Evolutionary conservation across 2,113 vertebrate genomes (phyloP), one percentile per base, ranked within the genome.

Genomic region (Solenodon paradoxus): DNA sequence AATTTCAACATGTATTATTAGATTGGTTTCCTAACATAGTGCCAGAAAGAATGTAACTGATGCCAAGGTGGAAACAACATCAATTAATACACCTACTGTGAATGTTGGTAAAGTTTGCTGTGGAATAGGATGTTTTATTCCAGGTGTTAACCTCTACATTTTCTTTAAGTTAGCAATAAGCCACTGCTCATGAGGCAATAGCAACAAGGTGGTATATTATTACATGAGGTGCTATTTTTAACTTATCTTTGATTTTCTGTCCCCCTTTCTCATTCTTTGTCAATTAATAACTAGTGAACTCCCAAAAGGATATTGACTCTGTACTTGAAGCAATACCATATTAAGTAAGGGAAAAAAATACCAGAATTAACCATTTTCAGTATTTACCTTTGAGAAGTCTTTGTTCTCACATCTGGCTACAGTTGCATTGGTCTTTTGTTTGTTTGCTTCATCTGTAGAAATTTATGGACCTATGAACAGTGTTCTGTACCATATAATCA

Each of bases 201-300:
- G 28, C 77, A 47, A 49, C 49, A 40, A 63, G 15, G 24, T 42
- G 38, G 9, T 13, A 5, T 26, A 38, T 5, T 59, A 16, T 24
- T 47, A 59, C n/a, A 8, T 13, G 32, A 38, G 42, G 8, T 59
- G 0, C 42, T 81, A 32, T 32, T 92, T 53, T 84, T 9, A 81
- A 42, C 12, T 81, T 93, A n/a, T 17, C 69, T 82, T 94, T 51
- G 45, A 88, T 68, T 91, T 95, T 75, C n/a, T 3, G 5, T 82
- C 72, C 75, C 69, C 47, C 93, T 81, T 89, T 86, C 89, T 86
- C 86, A 89, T 91, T 95, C 61, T 74, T 94, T 79, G 30, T 79
- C 68, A 93, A 63, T 95, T 93, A 93, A 78, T 57, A 59, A 26
- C 71, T 74, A n/a, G n/a, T 59, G 53, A 68, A 69, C 38, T 91